Evolutionary conservation across 1,140 invertebrate species (phyloP).

Genomic region (Ceratina calcarata): DNA sequence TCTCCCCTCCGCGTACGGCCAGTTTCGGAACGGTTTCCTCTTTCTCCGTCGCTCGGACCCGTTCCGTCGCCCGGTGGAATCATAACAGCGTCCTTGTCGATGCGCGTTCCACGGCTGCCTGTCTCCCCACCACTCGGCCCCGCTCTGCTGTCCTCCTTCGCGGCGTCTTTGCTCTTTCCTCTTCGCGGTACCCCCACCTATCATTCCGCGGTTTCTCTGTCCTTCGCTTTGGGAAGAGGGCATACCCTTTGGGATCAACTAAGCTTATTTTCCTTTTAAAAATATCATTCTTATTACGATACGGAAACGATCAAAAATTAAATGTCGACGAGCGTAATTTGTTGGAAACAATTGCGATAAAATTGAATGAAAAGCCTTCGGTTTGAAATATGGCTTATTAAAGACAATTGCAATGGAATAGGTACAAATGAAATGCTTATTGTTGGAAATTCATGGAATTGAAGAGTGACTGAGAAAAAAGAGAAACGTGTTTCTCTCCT

Average conservation of each 20-base stretch:
- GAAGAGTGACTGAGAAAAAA: no score
- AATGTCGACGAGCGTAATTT: no score
- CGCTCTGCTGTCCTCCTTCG: conserved; percentile 28
- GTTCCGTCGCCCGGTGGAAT: neutral
- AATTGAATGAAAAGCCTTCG: no score
- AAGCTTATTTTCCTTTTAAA: no score
- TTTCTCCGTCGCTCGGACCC: conserved; percentile 24
- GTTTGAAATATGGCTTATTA: no score
- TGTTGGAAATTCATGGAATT: no score
- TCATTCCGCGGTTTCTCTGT: conserved; percentile 15
- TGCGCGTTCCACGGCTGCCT: conserved; percentile 35
- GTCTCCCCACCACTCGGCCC: neutral
- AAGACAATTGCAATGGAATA: no score
- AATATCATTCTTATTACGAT: no score
- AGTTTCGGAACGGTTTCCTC: conserved; percentile 23
- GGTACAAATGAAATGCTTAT: no score
- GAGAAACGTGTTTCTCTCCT: conserved; percentile 8
- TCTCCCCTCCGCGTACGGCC: conserved; percentile 46
- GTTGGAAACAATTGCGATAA: no score
- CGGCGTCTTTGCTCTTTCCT: conserved; percentile 35
- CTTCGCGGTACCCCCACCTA: neutral
- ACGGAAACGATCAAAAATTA: no score
- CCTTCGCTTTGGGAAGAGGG: neutral
- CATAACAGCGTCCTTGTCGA: neutral
- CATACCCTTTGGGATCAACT: no score